Conservation (phyloP, 2,888 invertebrate species). For the Lycophotia porphyrea region DNA sequence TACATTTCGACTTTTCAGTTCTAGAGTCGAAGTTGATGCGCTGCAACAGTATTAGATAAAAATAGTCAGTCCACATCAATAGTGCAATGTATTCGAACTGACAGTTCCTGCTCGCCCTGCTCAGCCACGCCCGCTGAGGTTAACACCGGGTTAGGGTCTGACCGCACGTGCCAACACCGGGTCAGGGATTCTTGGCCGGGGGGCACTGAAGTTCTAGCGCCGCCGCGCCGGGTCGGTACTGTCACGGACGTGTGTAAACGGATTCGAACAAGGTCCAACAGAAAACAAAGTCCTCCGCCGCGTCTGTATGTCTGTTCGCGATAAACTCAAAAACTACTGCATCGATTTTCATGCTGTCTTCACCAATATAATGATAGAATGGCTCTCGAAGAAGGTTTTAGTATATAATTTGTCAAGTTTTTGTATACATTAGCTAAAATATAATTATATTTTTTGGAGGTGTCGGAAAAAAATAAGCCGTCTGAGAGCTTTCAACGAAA, state of each 20-base stretch:
- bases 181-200: not conserved
- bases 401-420: too few relatives aligned
- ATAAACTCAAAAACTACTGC: too few relatives aligned
- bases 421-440: too few relatives aligned
- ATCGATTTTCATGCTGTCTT: too few relatives aligned
- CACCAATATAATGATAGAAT: too few relatives aligned
- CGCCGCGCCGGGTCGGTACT: not conserved
- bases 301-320: too few relatives aligned
- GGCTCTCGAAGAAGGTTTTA: too few relatives aligned
- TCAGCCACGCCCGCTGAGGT: not conserved
- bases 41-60: not conserved
- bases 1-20: not conserved
- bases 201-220: not conserved
- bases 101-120: not conserved
- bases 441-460: too few relatives aligned
- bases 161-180: constrained; percentile 17
- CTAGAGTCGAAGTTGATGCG: not conserved
- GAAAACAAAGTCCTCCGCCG: too few relatives aligned
- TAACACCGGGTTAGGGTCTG: constrained; percentile 5
- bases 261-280: too few relatives aligned
- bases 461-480: too few relatives aligned
- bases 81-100: constrained; percentile 12
- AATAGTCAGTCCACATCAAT: not conserved
- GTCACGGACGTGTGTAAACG: not conserved
- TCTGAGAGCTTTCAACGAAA: too few relatives aligned